Base-by-base conservation (phyloP, 2,797 vertebrate species). In the Kryptolebias ocellatus region DNA sequence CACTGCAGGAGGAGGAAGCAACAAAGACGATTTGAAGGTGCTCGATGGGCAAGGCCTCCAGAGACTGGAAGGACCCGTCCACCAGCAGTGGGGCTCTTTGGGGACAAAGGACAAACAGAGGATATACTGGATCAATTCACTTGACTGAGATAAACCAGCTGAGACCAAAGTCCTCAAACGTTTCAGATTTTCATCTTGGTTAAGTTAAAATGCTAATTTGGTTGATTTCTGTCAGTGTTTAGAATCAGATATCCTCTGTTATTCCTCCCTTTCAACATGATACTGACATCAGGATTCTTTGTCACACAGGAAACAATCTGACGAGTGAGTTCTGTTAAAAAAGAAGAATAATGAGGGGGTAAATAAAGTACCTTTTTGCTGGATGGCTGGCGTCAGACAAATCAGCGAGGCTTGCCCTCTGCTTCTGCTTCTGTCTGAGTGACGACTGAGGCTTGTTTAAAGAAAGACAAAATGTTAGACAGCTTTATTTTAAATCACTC, bases 11-110 rank as follows among this genome's bases (percentile, higher is more conserved):
- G 75, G 86, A 91, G 87, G 90, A 89, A 88, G 85, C 85, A 80
- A 92, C 88, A 91, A 92, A 92, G 67, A 92, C 88, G 78, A 92
- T 93, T 83, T 93, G 90, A 88, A 92, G 92, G 83, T 90, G 91
- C 79, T 90, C 83, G 75, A 89, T 73, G 14, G 92, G 91, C 85
- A 93, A 80, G 45, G 92, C 91, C 78, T 93, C 92, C 78, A 92
- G 84, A 86, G 79, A 91, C 84, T 92, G 86, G 81, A 81, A 93
- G 78, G 89, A 93, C 78, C 83, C 79, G 7, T 90, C 89, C 86
- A 85, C 83, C 83, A 85, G 42, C 76, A 87, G 74, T 67, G 89
- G 79, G 74, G 85, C 62, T 90, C 85, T 90, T 90, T 70, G 69
- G 71, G 75, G 80, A 88, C 83, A 88, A 78, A 84, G 88, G 85